phyloP scores from a whole-genome alignment of 2,888 invertebrate species.

The Suillia variegata region DNA sequence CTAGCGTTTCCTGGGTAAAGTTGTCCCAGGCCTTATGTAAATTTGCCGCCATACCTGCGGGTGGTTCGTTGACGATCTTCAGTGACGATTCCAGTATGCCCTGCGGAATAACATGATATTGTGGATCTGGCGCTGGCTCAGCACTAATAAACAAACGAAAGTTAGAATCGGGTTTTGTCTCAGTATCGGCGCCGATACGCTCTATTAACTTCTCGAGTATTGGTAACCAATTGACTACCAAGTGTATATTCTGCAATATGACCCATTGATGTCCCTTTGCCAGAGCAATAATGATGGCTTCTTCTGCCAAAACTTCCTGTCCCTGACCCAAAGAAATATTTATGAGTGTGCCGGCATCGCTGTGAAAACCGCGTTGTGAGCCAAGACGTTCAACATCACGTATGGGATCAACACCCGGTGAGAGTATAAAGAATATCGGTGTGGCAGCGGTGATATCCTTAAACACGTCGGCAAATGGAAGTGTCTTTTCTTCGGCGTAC shows the following conservation, averaged over 20 bases:
- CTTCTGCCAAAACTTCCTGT: slow-evolving; percentile 89
- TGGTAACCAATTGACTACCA: slow-evolving; percentile 88
- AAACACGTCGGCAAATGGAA: slow-evolving; percentile 82
- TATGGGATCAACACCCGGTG: slow-evolving; percentile 92
- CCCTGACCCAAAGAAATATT: slow-evolving; percentile 95
- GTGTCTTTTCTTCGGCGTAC: slow-evolving; percentile 77
- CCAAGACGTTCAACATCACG: slow-evolving; percentile 79
- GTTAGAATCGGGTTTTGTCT: slow-evolving; percentile 52
- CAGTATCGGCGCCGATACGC: slow-evolving; percentile 72
- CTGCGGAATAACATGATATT: slow-evolving; percentile 72
- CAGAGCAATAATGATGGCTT: slow-evolving; percentile 78
- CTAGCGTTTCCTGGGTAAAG: slow-evolving; percentile 89
- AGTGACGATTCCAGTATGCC: slow-evolving; percentile 92
- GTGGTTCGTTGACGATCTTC: slow-evolving; percentile 96
- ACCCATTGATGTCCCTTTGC: slow-evolving; percentile 84
- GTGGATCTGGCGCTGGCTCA: slow-evolving; percentile 79
- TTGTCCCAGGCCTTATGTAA: slow-evolving; percentile 92
- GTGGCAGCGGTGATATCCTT: slow-evolving; percentile 84
- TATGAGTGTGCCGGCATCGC: slow-evolving; percentile 81
- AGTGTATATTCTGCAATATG: slow-evolving; percentile 89
- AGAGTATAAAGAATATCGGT: slow-evolving; percentile 92
- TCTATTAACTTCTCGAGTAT: slow-evolving; percentile 91
- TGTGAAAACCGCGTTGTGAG: slow-evolving; percentile 77
- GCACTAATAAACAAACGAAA: slow-evolving; percentile 84
- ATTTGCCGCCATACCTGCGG: slow-evolving; percentile 93